Evolutionary conservation across 2,113 vertebrate species (phyloP).

Genomic region (Struthidea cinerea): DNA sequence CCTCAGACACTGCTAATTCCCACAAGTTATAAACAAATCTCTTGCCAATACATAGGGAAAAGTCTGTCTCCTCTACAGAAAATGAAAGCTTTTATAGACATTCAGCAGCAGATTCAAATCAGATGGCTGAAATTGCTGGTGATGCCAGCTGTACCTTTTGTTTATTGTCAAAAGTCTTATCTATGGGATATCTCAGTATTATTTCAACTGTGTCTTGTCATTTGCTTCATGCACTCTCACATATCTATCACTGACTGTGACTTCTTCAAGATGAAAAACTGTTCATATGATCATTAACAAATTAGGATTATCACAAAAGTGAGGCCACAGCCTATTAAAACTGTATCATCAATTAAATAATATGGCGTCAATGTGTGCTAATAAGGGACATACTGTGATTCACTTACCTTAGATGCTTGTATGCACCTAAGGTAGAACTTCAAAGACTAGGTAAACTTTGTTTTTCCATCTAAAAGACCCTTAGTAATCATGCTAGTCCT

Average conservation of each 20-base stretch:
- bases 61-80: not conserved
- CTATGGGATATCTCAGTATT: not conserved
- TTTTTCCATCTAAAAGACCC: not conserved
- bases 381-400: not conserved
- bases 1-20: not conserved
- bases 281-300: not conserved
- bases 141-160: not conserved
- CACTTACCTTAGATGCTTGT: not conserved
- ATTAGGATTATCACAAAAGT: not conserved
- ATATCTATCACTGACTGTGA: fast-evolving
- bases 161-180: not conserved
- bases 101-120: not conserved
- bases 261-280: not conserved
- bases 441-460: not conserved
- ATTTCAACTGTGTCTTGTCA: not conserved
- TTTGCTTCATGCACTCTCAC: not conserved
- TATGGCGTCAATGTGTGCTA: not conserved
- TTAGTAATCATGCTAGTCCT: not conserved
- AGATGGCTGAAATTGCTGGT: not conserved
- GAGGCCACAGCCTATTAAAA: not conserved
- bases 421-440: not conserved
- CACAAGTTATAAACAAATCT: not conserved
- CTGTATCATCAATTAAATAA: not conserved
- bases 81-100: not conserved
- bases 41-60: not conserved